phyloP scores from a whole-genome alignment of 2,113 vertebrate species.

The Chaetura pelagica region DNA sequence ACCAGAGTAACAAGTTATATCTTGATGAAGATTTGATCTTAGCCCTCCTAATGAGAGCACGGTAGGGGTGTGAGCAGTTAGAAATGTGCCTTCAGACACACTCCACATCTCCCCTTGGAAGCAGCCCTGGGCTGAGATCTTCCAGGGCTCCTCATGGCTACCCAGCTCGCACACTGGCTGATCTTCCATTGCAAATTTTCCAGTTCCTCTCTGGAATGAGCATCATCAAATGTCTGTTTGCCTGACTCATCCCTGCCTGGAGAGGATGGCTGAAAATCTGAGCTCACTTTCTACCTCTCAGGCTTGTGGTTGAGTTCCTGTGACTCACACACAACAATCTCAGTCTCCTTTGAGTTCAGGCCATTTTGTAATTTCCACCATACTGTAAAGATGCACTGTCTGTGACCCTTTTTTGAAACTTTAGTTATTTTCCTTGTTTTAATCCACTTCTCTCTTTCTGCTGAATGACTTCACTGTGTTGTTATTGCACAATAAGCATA shows the following conservation, averaged over 20 bases:
- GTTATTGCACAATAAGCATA: background rate
- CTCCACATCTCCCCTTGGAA: background rate
- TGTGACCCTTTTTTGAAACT: background rate
- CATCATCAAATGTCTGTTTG: background rate
- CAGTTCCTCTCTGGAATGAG: background rate
- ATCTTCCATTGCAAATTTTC: background rate
- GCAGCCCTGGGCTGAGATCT: background rate
- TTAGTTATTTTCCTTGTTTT: background rate
- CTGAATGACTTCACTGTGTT: background rate
- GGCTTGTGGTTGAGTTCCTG: background rate
- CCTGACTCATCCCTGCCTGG: constrained; percentile 50
- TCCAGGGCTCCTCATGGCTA: fast-evolving
- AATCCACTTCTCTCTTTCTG: background rate
- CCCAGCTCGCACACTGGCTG: background rate
- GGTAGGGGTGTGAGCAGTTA: background rate
- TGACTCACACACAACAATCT: constrained; percentile 18
- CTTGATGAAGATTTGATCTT: background rate
- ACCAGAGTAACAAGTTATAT: background rate
- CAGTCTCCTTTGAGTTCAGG: background rate
- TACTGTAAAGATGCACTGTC: background rate
- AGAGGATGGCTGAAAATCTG: background rate
- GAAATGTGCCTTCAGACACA: background rate
- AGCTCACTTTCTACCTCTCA: background rate
- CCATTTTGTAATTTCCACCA: background rate
- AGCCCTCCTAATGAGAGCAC: background rate